phyloP scores from a whole-genome alignment of 2,113 vertebrate species.

The Chlorodrepanis virens region DNA sequence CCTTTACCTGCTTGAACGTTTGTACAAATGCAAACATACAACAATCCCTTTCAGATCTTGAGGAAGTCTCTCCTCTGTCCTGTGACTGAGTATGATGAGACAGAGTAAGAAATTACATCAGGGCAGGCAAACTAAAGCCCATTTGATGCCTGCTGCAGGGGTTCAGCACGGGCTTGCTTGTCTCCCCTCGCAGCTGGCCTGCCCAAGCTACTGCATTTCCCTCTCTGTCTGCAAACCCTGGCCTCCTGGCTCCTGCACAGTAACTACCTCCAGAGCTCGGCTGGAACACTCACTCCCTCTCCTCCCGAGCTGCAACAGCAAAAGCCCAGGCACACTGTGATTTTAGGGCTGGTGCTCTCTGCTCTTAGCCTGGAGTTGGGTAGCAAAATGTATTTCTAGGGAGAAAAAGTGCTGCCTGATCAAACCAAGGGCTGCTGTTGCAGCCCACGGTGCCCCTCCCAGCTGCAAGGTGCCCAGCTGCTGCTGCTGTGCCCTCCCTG shows the following conservation, averaged over 20 bases:
- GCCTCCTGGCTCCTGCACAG: not conserved
- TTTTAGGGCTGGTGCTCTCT: not conserved
- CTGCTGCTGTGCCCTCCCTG: not conserved
- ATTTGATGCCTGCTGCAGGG: not conserved
- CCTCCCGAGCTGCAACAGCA: not conserved
- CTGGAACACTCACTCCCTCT: not conserved
- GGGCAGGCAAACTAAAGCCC: not conserved
- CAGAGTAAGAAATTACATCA: not conserved
- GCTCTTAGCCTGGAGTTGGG: not conserved
- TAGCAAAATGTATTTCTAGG: not conserved
- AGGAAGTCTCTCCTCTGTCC: not conserved
- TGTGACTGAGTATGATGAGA: not conserved
- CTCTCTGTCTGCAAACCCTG: not conserved
- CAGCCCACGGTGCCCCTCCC: fast-evolving
- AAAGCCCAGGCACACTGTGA: not conserved
- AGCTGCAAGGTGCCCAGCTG: fast-evolving
- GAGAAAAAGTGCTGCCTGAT: not conserved
- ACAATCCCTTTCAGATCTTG: not conserved
- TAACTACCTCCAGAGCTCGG: fast-evolving
- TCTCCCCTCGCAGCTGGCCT: not conserved
- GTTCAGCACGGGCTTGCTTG: not conserved
- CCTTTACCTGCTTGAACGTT: not conserved
- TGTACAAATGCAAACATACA: fast-evolving
- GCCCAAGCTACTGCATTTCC: not conserved
- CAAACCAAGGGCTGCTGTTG: not conserved